Percentiles rank a stretch among this genome's conserved stretches.
Conservation (phyloP, 2,888 invertebrate species). For the Sarcophaga caerulescens region DNA sequence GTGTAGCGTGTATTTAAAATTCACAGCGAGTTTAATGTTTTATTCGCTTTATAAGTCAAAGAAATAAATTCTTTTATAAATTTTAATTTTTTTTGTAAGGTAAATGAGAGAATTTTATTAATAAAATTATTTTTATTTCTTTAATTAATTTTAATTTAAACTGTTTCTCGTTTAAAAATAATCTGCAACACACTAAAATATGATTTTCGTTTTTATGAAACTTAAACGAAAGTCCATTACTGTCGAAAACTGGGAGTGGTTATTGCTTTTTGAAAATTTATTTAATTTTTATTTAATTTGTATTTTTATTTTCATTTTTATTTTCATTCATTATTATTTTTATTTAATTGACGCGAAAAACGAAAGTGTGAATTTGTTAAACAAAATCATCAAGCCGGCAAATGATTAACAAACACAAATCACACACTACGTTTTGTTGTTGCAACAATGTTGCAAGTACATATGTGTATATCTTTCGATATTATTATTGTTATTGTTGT, state of each 20-base stretch:
- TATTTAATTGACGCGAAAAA: slow-evolving; percentile 54
- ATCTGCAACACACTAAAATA: background rate
- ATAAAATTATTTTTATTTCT: background rate
- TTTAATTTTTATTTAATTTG: background rate
- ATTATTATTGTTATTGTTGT: background rate
- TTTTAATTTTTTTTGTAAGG: background rate
- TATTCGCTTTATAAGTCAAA: background rate
- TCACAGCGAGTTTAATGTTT: slow-evolving; percentile 1
- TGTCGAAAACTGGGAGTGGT: slow-evolving; percentile 62
- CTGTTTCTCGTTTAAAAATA: background rate
- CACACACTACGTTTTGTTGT: background rate
- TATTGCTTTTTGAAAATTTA: background rate
- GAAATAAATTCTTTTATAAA: background rate
- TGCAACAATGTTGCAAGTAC: slow-evolving; percentile 32
- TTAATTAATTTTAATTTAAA: background rate
- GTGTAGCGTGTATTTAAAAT: slow-evolving; percentile 3
- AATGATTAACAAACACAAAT: slow-evolving; percentile 12
- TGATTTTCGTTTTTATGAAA: background rate
- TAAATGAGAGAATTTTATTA: background rate
- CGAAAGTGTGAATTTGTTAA: slow-evolving; percentile 63
- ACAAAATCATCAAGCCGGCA: background rate
- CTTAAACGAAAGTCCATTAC: slow-evolving; percentile 27
- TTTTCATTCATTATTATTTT: slow-evolving; percentile 13
- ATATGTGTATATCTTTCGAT: too few species aligned
- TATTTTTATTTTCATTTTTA: slow-evolving; percentile 24